Conservation (phyloP, 53 echinoderm and acorn worm species). For the Zoroaster sp. region DNA sequence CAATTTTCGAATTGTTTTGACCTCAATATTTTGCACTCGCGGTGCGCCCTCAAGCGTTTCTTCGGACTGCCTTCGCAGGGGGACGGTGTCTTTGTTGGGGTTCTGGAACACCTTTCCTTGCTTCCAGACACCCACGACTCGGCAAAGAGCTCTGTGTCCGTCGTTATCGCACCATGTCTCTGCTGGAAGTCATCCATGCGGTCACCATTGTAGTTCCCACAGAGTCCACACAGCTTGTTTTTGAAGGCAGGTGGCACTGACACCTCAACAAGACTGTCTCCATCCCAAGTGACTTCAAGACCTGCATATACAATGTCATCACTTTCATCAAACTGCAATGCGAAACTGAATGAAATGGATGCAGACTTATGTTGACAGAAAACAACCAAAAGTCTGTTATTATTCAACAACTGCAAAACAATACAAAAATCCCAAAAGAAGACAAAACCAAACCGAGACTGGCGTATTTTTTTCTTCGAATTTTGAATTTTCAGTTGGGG, state of each 20-base stretch:
- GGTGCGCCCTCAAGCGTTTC: slow-evolving; percentile 70
- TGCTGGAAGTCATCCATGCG: slow-evolving; percentile 80
- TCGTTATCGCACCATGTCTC: slow-evolving; percentile 63
- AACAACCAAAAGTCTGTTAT: too few species aligned
- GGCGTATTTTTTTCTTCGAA: too few species aligned
- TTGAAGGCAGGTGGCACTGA: slow-evolving; percentile 76
- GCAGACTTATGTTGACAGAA: background rate
- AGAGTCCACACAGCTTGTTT: slow-evolving; percentile 90
- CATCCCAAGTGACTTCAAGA: slow-evolving; percentile 87
- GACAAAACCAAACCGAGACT: too few species aligned
- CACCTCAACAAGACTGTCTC: slow-evolving; percentile 93
- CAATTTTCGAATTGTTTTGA: slow-evolving; percentile 75
- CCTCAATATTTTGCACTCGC: slow-evolving; percentile 75
- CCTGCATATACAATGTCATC: slow-evolving; percentile 45
- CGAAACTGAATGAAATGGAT: background rate
- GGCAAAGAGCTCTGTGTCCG: slow-evolving; percentile 73
- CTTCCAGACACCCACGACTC: slow-evolving; percentile 90
- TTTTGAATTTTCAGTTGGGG: too few species aligned
- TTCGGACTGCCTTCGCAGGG: slow-evolving; percentile 73
- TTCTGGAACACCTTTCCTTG: slow-evolving; percentile 67
- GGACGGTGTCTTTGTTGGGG: slow-evolving; percentile 48
- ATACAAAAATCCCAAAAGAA: too few species aligned
- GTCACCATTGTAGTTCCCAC: slow-evolving; percentile 94
- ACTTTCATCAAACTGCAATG: background rate
- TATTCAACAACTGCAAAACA: too few species aligned